Percentiles rank a stretch among this genome's conserved stretches.
Conservation (phyloP, 2,797 vertebrate species). For the Phrynocephalus guinanensis region DNA sequence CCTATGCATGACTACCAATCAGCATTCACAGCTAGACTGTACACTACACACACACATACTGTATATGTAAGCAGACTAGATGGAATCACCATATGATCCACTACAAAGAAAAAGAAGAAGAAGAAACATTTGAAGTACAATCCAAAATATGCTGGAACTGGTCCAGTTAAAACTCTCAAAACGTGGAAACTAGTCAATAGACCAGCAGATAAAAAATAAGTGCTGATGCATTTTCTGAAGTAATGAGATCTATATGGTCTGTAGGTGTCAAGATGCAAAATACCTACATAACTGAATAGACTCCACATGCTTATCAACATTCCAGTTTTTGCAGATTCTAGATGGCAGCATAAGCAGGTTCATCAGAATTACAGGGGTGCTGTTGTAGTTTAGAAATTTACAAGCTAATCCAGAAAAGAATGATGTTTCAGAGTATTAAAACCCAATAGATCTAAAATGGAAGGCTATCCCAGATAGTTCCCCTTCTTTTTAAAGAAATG, state of each 20-base stretch:
- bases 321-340: background rate
- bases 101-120: background rate
- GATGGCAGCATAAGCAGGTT: background rate
- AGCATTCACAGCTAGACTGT: background rate
- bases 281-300: background rate
- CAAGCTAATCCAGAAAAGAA: background rate
- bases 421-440: background rate
- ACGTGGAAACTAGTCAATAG: background rate
- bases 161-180: background rate
- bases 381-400: background rate
- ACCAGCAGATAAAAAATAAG: background rate
- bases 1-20: background rate
- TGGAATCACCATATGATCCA: background rate
- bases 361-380: background rate
- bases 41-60: background rate
- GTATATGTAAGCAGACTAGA: background rate
- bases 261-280: background rate
- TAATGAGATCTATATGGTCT: background rate
- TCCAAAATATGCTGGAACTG: background rate
- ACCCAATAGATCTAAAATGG: background rate
- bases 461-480: background rate
- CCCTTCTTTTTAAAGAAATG: too few relatives aligned
- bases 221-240: background rate
- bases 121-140: background rate
- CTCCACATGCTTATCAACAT: background rate